Evolutionary conservation across 2,888 invertebrate species (phyloP), one percentile per base, ranked within the genome.

Genomic region (Subacronicta megacephala): DNA sequence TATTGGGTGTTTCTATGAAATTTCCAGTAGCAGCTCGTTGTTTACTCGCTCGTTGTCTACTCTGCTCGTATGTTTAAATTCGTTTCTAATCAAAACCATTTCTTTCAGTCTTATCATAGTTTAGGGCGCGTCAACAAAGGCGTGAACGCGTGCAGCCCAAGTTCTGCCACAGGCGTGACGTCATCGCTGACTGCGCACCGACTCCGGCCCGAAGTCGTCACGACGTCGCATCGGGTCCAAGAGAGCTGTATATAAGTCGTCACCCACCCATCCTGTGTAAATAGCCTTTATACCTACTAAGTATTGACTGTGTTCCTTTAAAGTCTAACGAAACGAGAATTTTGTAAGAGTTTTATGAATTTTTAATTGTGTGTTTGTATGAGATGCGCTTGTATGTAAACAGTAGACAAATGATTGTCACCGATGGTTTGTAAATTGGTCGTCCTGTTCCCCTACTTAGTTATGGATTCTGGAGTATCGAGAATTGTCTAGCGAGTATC

Each of bases 141-240:
- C 54, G 95, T 95, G 52, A 94, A 95, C 70, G 95, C 95, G 56
- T 93, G 93, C 78, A 95, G 95, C 77, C 95, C 95, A 0, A 92
- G 94, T 53, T 90, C 92, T 2, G 84, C 85, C 0, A 85, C 87
- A 0, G 94, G 94, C 12, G 97, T 97, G 81, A 96, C 97, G 83
- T 97, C 97, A 84, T 97, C 97, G 63, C 94, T 97, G 58, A 97
- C 97, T 63, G 97, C 97, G 82, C 97, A 97, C 90, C 95, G 97
- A 72, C 95, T 97, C 81, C 96, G 97, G 80, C 97, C 97, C 68
- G 97, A 97, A 90, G 97, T 97, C 75, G 97, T 97, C 70, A 97
- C 97, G 77, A 97, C 97, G 65, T 97, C 97, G 70, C 97, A 97
- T 94, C 96, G 97, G 84, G 97, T 97, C 93, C 97, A 97, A 91